Evolutionary conservation across 2,797 vertebrate genomes (phyloP), one percentile per base, ranked within the genome.

Genomic region (Lemur catta): DNA sequence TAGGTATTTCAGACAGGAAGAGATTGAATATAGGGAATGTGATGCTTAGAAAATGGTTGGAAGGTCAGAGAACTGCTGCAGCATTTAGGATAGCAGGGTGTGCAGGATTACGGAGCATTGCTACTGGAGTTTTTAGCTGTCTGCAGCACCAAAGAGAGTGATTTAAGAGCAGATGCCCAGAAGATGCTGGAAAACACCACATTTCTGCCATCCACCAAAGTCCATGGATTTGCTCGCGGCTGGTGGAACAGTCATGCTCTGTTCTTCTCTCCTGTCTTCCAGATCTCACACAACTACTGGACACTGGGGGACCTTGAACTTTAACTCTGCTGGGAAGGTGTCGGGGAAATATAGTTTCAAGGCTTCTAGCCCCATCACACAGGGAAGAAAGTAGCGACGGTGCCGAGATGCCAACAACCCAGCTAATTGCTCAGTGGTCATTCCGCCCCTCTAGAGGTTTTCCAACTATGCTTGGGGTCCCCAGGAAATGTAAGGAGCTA

Each of bases 71-170:
- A 35, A n/a, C 6, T 2, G 50, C 24, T 35, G 35, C 6, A 5
- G 33, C 17, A 5, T 38, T 28, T 10, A 17, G 78, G 46, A 33
- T 5, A 65, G 18, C 33, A 28, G 50, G 48, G 26, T 9, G 24
- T 10, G 2, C 2, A 4, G 59, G 7, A 30, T 9, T 30, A 6
- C 2, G 6, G 38, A 26, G 33, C 52, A 10, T 9, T 11, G 0
- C 24, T 2, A 1, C 24, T 11, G 52, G 13, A 4, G 8, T 6
- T 6, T 48, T 30, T 18, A 15, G 72, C 63, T 35, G 10, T 18
- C 28, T 28, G 2, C 2, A 0, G 59, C 4, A 55, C 69, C 38
- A 11, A 7, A 6, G 46, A 4, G n/a, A 55, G 28, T 33, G 52
- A 55, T 15, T 33, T 6, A 28, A 18, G 63, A 17, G 15, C 72